A percentile compares a stretch with the other conserved stretches of the same genome.
Conservation (phyloP, 2,797 vertebrate species). For the Urosaurus nigricauda region DNA sequence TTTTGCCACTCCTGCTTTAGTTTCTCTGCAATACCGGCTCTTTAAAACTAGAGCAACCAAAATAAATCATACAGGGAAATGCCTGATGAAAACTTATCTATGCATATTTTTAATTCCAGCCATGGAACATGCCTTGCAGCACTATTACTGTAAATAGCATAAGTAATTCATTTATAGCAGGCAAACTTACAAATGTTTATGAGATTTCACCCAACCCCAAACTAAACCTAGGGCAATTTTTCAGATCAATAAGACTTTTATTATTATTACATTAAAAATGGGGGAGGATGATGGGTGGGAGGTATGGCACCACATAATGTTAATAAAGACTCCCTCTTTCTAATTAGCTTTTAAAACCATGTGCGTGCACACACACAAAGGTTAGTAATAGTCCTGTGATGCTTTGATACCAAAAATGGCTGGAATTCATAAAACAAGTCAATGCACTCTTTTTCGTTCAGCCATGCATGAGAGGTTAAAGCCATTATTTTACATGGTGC, state of each 20-base stretch:
- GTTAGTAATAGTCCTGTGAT: too few species aligned
- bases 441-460: neutral
- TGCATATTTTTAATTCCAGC: neutral
- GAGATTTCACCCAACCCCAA: neutral
- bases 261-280: neutral
- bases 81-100: neutral
- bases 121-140: constrained; percentile 11
- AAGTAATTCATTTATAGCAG: neutral
- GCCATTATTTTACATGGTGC: neutral
- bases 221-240: neutral
- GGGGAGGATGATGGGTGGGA: too few species aligned
- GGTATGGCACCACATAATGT: neutral
- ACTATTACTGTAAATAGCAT: constrained; percentile 21
- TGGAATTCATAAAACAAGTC: neutral
- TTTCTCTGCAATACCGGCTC: neutral
- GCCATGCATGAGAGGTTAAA: neutral
- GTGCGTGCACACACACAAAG: too few species aligned
- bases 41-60: neutral
- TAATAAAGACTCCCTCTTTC: neutral
- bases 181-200: neutral
- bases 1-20: too few species aligned
- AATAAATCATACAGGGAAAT: neutral
- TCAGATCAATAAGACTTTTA: neutral
- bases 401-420: neutral
- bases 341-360: neutral